Evolutionary conservation across 2,888 invertebrate genomes (phyloP).

Genomic region (Ochropleura plecta): DNA sequence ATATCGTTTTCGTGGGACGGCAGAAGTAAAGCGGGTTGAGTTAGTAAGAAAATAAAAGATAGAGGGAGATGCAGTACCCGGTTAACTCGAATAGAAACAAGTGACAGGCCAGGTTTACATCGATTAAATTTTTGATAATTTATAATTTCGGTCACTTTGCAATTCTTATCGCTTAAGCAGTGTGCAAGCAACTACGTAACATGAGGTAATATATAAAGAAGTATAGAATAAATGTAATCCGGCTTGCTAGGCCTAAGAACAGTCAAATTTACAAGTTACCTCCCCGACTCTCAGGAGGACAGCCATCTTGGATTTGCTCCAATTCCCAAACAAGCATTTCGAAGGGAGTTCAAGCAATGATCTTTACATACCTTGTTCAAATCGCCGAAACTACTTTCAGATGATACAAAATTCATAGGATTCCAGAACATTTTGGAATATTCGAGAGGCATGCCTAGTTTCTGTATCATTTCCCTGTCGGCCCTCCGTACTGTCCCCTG

Average conservation of each 20-base stretch:
- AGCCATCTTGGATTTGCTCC: constrained; percentile 51
- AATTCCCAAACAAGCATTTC: constrained; percentile 48
- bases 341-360: constrained; percentile 33
- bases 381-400: constrained; percentile 60
- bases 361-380: constrained; percentile 45
- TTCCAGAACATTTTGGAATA: constrained; percentile 61
- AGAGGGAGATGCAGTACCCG: too few relatives aligned
- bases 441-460: constrained; percentile 61
- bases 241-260: background rate
- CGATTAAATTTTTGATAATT: background rate
- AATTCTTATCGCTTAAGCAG: background rate
- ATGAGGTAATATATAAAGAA: background rate
- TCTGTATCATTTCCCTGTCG: constrained; percentile 66
- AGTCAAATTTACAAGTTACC: constrained; percentile 4
- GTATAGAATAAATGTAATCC: background rate
- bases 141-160: background rate
- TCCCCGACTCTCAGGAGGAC: constrained; percentile 31
- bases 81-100: too few relatives aligned
- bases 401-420: constrained; percentile 66
- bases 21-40: background rate
- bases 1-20: background rate
- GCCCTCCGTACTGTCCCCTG: constrained; percentile 50
- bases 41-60: background rate
- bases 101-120: background rate
- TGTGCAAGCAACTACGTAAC: background rate